Conservation (phyloP, 2,888 invertebrate genomes). For the Tenthredo mesomela region DNA sequence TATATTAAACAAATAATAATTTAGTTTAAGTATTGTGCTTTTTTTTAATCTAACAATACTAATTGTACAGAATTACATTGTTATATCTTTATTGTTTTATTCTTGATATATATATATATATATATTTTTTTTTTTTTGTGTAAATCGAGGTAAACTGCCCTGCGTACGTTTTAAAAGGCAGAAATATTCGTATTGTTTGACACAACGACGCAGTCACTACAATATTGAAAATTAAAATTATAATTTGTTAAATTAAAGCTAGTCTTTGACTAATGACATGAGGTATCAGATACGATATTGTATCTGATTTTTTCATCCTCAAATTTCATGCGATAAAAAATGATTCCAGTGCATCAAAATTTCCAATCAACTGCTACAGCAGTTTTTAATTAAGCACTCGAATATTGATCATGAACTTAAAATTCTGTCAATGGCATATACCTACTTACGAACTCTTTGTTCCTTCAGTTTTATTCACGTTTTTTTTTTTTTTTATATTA, state of each 20-base stretch:
- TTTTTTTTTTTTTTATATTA: neutral
- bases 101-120: no score
- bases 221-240: neutral
- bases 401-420: neutral
- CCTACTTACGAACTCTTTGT: neutral
- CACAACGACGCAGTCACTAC: neutral
- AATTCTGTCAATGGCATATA: neutral
- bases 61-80: constrained; percentile 54
- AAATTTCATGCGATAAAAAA: neutral
- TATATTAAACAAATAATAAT: constrained; percentile 35
- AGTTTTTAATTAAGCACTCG: neutral
- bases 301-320: neutral
- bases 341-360: neutral
- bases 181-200: neutral
- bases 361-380: neutral
- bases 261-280: neutral
- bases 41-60: constrained; percentile 57
- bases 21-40: constrained; percentile 33
- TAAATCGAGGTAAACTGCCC: constrained; percentile 9
- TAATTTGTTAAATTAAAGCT: neutral
- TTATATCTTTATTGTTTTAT: neutral
- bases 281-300: neutral
- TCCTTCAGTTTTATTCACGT: neutral
- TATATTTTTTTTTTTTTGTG: constrained; percentile 21
- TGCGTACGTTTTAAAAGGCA: neutral